phyloP scores from a whole-genome alignment of 2,888 invertebrate genomes.

The Tipula unca region DNA sequence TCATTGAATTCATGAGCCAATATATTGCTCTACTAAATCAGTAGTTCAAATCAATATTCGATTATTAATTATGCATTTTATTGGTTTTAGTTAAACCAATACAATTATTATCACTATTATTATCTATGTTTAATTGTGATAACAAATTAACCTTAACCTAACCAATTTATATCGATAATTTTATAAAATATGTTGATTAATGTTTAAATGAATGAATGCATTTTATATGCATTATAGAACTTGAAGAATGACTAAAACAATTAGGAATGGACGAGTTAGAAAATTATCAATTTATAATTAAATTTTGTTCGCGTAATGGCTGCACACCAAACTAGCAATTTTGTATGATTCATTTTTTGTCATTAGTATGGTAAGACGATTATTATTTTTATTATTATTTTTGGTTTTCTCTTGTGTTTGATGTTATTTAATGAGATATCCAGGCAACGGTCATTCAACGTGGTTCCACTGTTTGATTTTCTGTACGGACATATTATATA shows the following conservation, averaged over 20 bases:
- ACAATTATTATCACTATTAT: neutral
- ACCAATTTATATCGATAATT: neutral
- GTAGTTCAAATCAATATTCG: neutral
- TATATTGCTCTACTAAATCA: neutral
- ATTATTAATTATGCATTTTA: neutral
- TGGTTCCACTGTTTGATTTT: neutral
- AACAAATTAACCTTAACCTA: conserved; percentile 3
- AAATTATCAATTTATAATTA: neutral
- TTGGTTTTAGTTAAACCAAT: neutral
- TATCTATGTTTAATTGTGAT: neutral
- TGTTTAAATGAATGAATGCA: neutral
- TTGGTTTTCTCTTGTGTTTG: neutral
- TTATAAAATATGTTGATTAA: neutral
- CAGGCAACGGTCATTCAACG: neutral
- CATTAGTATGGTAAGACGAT: neutral
- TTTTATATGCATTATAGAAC: neutral
- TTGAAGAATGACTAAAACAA: neutral
- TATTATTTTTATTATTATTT: neutral
- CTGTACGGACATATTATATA: neutral
- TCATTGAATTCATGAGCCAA: neutral
- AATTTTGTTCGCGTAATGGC: neutral
- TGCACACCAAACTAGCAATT: neutral
- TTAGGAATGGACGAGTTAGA: neutral
- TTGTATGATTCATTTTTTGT: neutral
- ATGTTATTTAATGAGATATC: neutral